phyloP scores from a whole-genome alignment of 2,888 invertebrate species.

The Hydrotaea cyrtoneurina region DNA sequence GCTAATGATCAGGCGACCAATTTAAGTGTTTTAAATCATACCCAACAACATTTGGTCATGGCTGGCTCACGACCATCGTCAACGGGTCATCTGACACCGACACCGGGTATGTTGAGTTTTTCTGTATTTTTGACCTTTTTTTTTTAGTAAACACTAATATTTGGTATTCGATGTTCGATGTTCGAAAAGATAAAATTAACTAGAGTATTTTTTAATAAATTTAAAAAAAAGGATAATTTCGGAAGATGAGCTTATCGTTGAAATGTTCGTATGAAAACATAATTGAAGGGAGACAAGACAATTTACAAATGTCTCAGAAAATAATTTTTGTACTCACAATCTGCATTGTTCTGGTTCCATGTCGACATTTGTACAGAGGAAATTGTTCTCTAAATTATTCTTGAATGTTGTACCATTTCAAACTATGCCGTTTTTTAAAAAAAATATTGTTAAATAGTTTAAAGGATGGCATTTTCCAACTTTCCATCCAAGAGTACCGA shows the following conservation, averaged over 20 bases:
- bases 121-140: conserved; percentile 47
- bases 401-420: too few species aligned
- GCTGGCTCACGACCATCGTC: conserved; percentile 83
- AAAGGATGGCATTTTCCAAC: too few species aligned
- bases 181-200: not conserved
- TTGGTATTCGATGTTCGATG: too few species aligned
- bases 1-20: conserved; percentile 79
- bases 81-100: conserved; percentile 83
- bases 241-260: conserved; percentile 1
- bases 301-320: too few species aligned
- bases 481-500: too few species aligned
- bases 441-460: too few species aligned
- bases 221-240: conserved; percentile 48
- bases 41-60: conserved; percentile 81
- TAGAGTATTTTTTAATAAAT: conserved; percentile 8
- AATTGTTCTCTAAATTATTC: too few species aligned
- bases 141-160: conserved; percentile 54
- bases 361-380: too few species aligned
- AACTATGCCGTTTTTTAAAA: too few species aligned
- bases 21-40: conserved; percentile 82
- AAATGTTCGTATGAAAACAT: not conserved
- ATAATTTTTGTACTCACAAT: too few species aligned
- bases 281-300: too few species aligned
- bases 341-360: too few species aligned
- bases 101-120: conserved; percentile 80